Base-by-base conservation (phyloP, 2,888 invertebrate species). In the Brachyptera putata region DNA sequence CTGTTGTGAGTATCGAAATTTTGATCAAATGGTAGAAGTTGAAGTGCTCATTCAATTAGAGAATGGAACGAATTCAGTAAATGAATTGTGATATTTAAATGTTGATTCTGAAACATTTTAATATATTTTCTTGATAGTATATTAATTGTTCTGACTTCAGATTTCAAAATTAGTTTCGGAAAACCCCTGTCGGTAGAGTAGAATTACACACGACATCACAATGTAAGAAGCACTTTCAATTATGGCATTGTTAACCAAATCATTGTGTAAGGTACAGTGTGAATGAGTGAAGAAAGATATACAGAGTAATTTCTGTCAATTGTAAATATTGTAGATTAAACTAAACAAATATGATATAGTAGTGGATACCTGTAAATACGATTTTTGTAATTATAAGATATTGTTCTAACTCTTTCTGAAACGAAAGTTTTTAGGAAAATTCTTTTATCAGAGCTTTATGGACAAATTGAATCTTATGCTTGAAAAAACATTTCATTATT, bases 361-460 rank as follows among this genome's bases (percentile, higher is more conserved):
- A 22, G 34, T 16, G 26, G 22, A 30, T 11, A 53, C 34, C 14
- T 53, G 53, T 53, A 53, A 13, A 53, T 53, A 41, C 26, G 56
- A 60, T 55, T 60, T 57, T 59, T 62, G 50, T 58, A 58, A 50
- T 58, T 53, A 58, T 58, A 24, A 49, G 14, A 58, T 36, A 58
- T 50, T 49, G 39, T 50, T 50, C 37, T n/a, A 21, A 18, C 36
- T 53, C 53, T 50, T 53, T 30, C 36, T 18, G 34, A 18, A 30
- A 50, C 1, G 41, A 41, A 41, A 41, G 41, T 16, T 41, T 13
- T 41, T 30, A 30, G 43, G 43, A 21, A 43, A 18, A 21, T 11
- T 43, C 43, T 43, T 43, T 18, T 11, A 43, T 18, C 16, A 16
- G 43, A 43, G 43, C 43, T 21, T 43, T 43, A 43, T 16, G 21